Conservation (phyloP, 2,113 vertebrate species). For the mouse (Mus musculus) region GRCm39 chr8:92310501-92311000, state of each 20-base stretch:
- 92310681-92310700: not conserved
- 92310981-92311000: not conserved
- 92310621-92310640: not conserved
- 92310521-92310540: not conserved
- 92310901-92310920: not conserved
- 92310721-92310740: not conserved
- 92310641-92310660: not conserved
- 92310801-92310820: not conserved
- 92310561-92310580: constrained; percentile 27
- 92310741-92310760: not conserved
- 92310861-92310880: not conserved
- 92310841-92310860: not conserved
- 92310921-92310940: not conserved
- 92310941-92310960: constrained; percentile 46
- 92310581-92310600: not conserved
- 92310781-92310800: not conserved
- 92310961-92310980: not conserved
- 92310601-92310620: not conserved
- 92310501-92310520: not conserved
- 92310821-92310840: not conserved
- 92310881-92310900: not conserved
- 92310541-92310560: not conserved
- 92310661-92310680: constrained; percentile 26
- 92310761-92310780: not conserved
- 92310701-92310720: not conserved